Evolutionary conservation across 2,888 invertebrate genomes (phyloP), one percentile per base, ranked within the genome.

Genomic region (Stegophylla sp.): DNA sequence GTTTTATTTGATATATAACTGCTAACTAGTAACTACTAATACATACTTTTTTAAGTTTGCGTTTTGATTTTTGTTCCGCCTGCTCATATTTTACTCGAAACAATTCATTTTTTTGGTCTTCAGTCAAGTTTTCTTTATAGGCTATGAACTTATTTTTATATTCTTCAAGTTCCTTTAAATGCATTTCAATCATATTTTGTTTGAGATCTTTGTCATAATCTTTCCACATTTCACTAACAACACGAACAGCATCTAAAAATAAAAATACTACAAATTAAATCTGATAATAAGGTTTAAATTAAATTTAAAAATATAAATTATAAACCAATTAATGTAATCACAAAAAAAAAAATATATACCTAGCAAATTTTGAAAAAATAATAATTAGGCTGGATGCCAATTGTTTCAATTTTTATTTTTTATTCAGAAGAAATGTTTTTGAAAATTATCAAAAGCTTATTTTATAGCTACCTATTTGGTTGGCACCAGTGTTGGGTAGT

Each of bases 21-120:
- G 7, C 3, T 34, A 48, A 69, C 20, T 23, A n/a, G n/a, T n/a
- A n/a, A n/a, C n/a, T n/a, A n/a, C n/a, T n/a, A n/a, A 3, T 56
- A n/a, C 28, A 45, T 67, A 79, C 79, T 79, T 63, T 79, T 71
- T 71, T 79, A 12, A 61, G 28, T 79, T 71, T 79, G 51, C 79
- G 79, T 79, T 71, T 79, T 17, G 61, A 13, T 63, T 51, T 79
- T 61, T 41, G 48, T 61, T 71, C 69, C 13, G n/a, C 12, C 15
- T 71, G 34, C 4, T 51, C 48, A 79, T 79, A 63, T 71, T 79
- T 69, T 0, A 48, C 1, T 41, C 61, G 45, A 48, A 48, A 69
- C n/a, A 79, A 61, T 23, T 71, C 61, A 71, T 71, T 61, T 41
- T 79, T 79, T 48, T 79, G 79, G 10, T 79, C 79, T 12, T 51